Evolutionary conservation across 2,888 invertebrate genomes (phyloP), one percentile per base, ranked within the genome.

Genomic region (Agrotis ipsilon): DNA sequence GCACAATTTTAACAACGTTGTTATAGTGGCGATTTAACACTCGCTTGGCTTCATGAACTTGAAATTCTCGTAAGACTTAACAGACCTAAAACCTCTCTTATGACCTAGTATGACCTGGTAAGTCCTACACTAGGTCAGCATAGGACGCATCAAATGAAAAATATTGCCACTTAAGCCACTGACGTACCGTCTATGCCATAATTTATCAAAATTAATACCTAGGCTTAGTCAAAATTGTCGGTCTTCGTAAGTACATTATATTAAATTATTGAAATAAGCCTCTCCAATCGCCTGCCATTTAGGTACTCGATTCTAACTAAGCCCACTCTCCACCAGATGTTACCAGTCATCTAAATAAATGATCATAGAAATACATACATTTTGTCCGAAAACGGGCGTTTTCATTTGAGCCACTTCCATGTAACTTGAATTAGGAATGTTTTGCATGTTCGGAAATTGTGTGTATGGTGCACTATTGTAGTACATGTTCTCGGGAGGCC

Each of bases 401-500:
- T 80, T 85, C 62, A 84, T 75, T 32, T 73, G 72, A 55, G 79
- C 64, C 32, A 74, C 64, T n/a, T 86, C 83, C 63, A 80, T 61
- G 61, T 67, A 84, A 65, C 32, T 75, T 55, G 81, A 39, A 39
- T 72, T 78, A 19, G 75, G 43, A 21, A 80, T 70, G 24, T 78
- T 84, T 54, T 83, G 88, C 14, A 86, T 70, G 18, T 80, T 84
- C 2, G 86, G 78, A 62, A 79, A 89, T 67, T 92, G 68, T 16
- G 83, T 83, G 57, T 89, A 91, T 7, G 82, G 62, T 39, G 88
- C 88, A n/a, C 39, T 65, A 27, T 84, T 82, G 60, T 87, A 89
- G 81, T 89, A 92, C 60, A 89, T 80, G 21, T 82, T 87, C 51
- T 91, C 91, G 9, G 80, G 69, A 5, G 84, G 79, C 46, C 90